These are phyloP conservation scores for Formicarius rufipectus DNA, from an alignment of 2,113 vertebrate species.

Conservation along the genomic window DNA sequence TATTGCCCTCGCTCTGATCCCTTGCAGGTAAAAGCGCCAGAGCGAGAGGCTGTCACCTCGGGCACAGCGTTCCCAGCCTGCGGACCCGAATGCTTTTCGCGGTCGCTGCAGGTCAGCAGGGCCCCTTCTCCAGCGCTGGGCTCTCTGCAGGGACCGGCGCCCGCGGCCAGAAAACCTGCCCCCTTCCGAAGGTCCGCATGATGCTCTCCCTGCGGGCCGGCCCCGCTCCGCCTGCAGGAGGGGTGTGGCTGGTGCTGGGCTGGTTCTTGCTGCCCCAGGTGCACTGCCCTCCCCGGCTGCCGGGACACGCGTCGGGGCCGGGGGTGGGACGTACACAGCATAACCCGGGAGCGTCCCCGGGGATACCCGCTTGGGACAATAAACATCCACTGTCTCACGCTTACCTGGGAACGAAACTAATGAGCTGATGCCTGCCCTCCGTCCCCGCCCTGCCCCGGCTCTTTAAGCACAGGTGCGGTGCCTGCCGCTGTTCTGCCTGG, in stretches of 20 bases:
- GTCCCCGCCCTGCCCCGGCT: too few relatives aligned
- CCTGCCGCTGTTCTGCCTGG: too few relatives aligned
- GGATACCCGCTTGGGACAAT: background rate
- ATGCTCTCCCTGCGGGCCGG: background rate
- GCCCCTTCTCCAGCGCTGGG: rapidly evolving
- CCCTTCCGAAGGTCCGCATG: rapidly evolving
- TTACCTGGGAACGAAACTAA: slow-evolving; percentile 35
- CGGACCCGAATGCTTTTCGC: rapidly evolving
- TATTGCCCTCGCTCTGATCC: background rate
- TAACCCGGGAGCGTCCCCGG: too few relatives aligned
- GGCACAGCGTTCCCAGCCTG: background rate
- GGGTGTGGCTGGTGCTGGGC: background rate
- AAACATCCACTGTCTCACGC: background rate
- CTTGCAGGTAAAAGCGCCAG: background rate
- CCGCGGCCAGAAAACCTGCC: background rate
- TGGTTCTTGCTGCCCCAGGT: background rate
- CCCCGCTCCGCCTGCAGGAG: background rate
- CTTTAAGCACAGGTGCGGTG: background rate
- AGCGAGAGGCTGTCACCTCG: rapidly evolving
- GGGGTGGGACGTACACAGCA: background rate
- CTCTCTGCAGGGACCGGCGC: background rate
- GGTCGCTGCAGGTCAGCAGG: background rate
- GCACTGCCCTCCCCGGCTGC: background rate
- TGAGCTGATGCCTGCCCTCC: background rate
- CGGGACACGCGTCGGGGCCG: background rate